These are phyloP conservation scores for Python bivittatus DNA, from an alignment of 2,113 vertebrate genomes.

Conservation along the genomic window DNA sequence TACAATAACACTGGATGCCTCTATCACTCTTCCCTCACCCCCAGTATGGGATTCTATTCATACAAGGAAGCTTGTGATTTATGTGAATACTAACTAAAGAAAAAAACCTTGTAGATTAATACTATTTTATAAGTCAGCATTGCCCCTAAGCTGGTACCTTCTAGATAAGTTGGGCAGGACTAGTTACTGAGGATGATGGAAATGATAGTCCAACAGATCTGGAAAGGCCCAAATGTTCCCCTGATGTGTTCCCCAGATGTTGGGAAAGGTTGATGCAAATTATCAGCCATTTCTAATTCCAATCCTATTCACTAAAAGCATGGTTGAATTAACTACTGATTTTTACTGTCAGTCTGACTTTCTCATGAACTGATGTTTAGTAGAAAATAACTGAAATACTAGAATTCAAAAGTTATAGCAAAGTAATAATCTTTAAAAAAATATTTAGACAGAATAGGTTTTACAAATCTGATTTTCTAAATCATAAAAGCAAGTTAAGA, in stretches of 20 bases:
- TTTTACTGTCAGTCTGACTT: not conserved
- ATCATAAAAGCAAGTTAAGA: no score
- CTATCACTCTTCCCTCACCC: not conserved
- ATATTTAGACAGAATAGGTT: not conserved
- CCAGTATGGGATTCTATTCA: not conserved
- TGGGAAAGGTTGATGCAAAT: not conserved
- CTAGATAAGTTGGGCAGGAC: not conserved
- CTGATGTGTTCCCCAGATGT: not conserved
- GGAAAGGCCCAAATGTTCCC: not conserved
- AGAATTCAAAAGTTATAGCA: not conserved
- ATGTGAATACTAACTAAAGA: not conserved
- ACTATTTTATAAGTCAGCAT: not conserved
- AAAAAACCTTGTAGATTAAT: conserved; percentile 24
- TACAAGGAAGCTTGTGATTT: conserved; percentile 3
- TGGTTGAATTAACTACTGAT: not conserved
- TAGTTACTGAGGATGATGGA: not conserved
- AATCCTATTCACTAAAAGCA: not conserved
- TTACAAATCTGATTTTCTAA: no score
- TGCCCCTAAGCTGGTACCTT: not conserved
- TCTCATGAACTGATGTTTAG: not conserved
- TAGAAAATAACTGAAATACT: not conserved
- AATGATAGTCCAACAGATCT: not conserved
- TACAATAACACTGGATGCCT: not conserved
- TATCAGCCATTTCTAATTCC: not conserved
- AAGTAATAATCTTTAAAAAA: not conserved